Conservation (phyloP, 2,113 vertebrate genomes). For the Suncus etruscus region DNA sequence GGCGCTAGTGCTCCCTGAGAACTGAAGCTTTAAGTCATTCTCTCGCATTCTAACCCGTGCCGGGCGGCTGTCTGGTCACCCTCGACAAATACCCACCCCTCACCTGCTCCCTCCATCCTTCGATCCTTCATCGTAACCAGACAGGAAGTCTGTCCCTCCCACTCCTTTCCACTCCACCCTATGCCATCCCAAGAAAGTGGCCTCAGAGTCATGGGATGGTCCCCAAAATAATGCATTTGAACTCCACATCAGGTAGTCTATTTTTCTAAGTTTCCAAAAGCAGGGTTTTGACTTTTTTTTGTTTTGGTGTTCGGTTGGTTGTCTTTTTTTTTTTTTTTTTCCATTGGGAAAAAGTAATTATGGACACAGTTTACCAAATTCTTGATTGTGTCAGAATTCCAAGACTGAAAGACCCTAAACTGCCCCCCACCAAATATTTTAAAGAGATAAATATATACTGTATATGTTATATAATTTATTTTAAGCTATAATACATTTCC, state of each 20-base stretch:
- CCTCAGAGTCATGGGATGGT: slow-evolving; percentile 71
- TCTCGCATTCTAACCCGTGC: slow-evolving; percentile 77
- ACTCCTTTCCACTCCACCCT: slow-evolving; percentile 23
- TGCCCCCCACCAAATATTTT: slow-evolving; percentile 78
- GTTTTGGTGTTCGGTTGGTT: too few species aligned
- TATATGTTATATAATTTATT: slow-evolving; percentile 90
- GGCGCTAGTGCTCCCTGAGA: slow-evolving; percentile 61
- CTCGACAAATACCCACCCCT: too few species aligned
- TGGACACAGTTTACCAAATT: slow-evolving; percentile 84
- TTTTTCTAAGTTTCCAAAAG: slow-evolving; percentile 90
- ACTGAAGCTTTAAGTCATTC: slow-evolving; percentile 86
- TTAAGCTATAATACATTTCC: slow-evolving; percentile 88
- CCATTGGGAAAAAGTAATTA: slow-evolving; percentile 50
- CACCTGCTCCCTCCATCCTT: slow-evolving; percentile 72
- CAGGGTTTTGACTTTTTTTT: slow-evolving; percentile 78
- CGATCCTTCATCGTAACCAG: slow-evolving; percentile 8
- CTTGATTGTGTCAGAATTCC: slow-evolving; percentile 84
- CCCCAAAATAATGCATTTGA: slow-evolving; percentile 82
- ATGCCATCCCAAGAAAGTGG: slow-evolving; percentile 79
- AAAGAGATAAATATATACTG: slow-evolving; percentile 88
- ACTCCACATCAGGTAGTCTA: slow-evolving; percentile 86
- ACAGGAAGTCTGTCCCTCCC: too few species aligned
- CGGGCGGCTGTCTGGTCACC: slow-evolving; percentile 35
- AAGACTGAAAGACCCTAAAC: slow-evolving; percentile 85
- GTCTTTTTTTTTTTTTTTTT: too few species aligned